These are phyloP conservation scores for Danaus melanippus DNA, from an alignment of 1,140 invertebrate species.

Conservation along the genomic window DNA sequence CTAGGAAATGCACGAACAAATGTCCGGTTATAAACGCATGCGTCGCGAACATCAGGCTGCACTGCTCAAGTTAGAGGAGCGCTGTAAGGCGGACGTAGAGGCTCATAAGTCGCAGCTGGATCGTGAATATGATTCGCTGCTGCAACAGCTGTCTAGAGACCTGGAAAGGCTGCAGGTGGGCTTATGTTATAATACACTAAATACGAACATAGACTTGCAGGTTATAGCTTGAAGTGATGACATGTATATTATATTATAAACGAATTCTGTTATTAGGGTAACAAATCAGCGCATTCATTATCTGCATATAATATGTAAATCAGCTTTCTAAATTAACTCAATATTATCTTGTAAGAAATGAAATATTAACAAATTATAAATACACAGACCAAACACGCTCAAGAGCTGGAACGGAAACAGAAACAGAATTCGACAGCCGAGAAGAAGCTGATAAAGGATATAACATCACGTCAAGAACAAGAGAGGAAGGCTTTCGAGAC, in stretches of 20 bases:
- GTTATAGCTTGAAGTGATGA: no score
- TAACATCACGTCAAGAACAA: constrained; percentile 88
- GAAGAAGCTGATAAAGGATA: constrained; percentile 95
- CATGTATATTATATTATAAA: no score
- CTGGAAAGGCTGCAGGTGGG: constrained; percentile 87
- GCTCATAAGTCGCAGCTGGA: constrained; percentile 95
- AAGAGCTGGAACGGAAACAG: constrained; percentile 90
- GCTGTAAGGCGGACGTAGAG: constrained; percentile 97
- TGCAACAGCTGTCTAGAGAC: constrained; percentile 93
- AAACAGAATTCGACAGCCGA: constrained; percentile 92
- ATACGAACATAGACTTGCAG: no score
- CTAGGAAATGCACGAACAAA: constrained; percentile 99
- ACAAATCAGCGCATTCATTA: no score
- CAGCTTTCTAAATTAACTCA: no score
- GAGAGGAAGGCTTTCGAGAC: constrained; percentile 89
- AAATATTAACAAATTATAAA: not conserved
- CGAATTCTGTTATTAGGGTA: no score
- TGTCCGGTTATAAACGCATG: constrained; percentile 99
- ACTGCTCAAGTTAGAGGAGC: constrained; percentile 91
- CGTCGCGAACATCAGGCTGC: constrained; percentile 97
- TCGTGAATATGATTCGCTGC: constrained; percentile 95
- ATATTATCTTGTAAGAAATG: no score
- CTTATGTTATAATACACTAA: no score
- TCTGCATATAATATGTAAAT: no score
- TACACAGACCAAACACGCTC: constrained; percentile 82